These are phyloP conservation scores for Eupithecia inturbata DNA, from an alignment of 2,888 invertebrate genomes.

Conservation along the genomic window DNA sequence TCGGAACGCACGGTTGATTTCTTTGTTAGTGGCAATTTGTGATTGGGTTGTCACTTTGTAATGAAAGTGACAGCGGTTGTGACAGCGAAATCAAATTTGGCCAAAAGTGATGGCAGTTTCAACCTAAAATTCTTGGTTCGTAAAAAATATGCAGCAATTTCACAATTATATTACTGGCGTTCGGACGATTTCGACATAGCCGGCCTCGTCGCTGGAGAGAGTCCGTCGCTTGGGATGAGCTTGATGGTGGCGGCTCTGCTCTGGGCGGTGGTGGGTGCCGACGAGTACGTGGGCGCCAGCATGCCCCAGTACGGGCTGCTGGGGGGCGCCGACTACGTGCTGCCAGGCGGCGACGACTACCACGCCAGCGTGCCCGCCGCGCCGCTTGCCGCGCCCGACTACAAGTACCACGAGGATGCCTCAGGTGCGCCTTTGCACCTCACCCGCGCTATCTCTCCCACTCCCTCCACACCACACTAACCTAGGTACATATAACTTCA, in stretches of 20 bases:
- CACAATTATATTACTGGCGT: constrained; percentile 41
- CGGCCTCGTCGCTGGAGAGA: constrained; percentile 37
- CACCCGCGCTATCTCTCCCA: background rate
- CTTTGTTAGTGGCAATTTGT: too few species aligned
- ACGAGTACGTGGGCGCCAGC: constrained; percentile 65
- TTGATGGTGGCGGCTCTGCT: constrained; percentile 52
- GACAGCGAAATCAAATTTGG: constrained; percentile 3
- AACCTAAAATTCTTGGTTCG: constrained; percentile 14
- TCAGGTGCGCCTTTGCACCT: background rate
- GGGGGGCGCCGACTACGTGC: constrained; percentile 59
- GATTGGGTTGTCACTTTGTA: too few species aligned
- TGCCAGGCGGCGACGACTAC: constrained; percentile 54
- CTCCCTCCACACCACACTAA: background rate
- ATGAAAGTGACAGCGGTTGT: background rate
- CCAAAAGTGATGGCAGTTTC: constrained; percentile 19
- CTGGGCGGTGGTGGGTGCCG: constrained; percentile 51
- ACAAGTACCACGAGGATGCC: constrained; percentile 62
- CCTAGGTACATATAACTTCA: background rate
- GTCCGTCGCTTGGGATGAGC: constrained; percentile 40
- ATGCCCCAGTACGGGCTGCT: constrained; percentile 70
- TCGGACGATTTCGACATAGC: constrained; percentile 36
- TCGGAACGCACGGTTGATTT: too few species aligned
- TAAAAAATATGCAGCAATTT: constrained; percentile 59
- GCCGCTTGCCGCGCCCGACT: constrained; percentile 64
- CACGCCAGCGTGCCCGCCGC: constrained; percentile 56